Base-by-base conservation (phyloP, 2,888 invertebrate species). In the Eurytoma californica region DNA sequence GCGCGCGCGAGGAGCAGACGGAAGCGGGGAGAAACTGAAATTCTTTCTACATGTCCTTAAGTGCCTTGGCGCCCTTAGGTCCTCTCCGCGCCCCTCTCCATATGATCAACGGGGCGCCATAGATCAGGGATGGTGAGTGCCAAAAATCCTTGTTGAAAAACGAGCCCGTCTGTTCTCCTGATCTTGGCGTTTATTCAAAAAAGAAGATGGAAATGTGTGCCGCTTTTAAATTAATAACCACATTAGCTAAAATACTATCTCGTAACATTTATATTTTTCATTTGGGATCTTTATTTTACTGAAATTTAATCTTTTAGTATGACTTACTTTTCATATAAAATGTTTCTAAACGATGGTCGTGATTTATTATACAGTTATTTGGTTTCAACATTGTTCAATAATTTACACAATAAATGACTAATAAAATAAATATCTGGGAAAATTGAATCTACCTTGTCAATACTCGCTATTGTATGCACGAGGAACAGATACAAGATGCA, bases 61-160 rank as follows among this genome's bases (percentile, higher is more conserved):
- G 87, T 87, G 87, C 84, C 86, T 82, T 85, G 86, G 86, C 87
- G 86, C 87, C 87, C 87, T 84, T 84, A 83, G 83, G 76, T 55
- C 76, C 68, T 68, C n/a, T 3, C 49, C 61, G 0, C 66, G 28
- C 28, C 5, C 83, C 84, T 84, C 82, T 81, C 14, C 12, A 51
- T 49, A 14, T 60, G 20, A 18, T 20, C 18, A n/a, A 70, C 49
- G 63, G 65, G 53, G 57, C 69, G 20, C 53, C 53, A 9, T 76
- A 76, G 61, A 69, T 76, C 69, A 76, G 55, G 16, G 39, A 65
- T 13, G 61, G 79, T 76, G 79, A 81, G 80, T 82, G 82, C 82
- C 83, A 82, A 83, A 83, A 84, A 82, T 70, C 80, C 70, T 51
- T 30, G 55, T 80, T 82, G 83, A 84, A 82, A 81, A 82, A 84